These are phyloP conservation scores for Polydrusus tereticollis DNA, from an alignment of 2,888 invertebrate species.

Conservation along the genomic window DNA sequence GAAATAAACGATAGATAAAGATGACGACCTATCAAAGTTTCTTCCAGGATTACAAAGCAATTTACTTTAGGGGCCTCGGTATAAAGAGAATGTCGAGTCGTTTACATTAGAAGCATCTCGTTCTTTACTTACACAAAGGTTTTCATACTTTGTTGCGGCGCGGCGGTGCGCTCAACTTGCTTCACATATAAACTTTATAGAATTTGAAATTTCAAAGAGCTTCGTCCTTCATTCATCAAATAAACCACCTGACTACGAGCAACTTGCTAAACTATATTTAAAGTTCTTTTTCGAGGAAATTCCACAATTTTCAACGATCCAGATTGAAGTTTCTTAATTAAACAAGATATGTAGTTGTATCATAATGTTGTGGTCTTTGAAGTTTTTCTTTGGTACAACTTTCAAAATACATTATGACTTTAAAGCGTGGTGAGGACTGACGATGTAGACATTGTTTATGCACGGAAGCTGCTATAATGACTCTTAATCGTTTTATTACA, in stretches of 20 bases:
- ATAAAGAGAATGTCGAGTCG: conserved; percentile 55
- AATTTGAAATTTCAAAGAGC: conserved; percentile 57
- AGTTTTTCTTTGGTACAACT: no score
- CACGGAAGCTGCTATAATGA: no score
- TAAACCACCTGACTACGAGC: conserved; percentile 50
- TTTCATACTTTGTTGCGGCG: conserved; percentile 57
- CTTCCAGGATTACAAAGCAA: conserved; percentile 56
- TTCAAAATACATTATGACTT: no score
- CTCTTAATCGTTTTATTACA: no score
- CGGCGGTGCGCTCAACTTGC: conserved; percentile 53
- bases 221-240: conserved; percentile 52
- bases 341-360: neutral
- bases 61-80: conserved; percentile 54
- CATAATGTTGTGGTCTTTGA: neutral
- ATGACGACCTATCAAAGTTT: conserved; percentile 54
- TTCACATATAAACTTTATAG: conserved; percentile 56
- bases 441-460: no score
- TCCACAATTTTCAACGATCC: neutral
- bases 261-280: conserved; percentile 18
- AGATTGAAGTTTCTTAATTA: neutral
- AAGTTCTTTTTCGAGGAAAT: conserved; percentile 18
- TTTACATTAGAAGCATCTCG: conserved; percentile 58
- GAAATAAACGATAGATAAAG: conserved; percentile 47
- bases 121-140: conserved; percentile 56
- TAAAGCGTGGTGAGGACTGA: no score